A percentile compares a stretch with the other conserved stretches of the same genome.
Evolutionary conservation across 2,797 vertebrate species (phyloP).

Genomic region (Cyclopterus lumpus): DNA sequence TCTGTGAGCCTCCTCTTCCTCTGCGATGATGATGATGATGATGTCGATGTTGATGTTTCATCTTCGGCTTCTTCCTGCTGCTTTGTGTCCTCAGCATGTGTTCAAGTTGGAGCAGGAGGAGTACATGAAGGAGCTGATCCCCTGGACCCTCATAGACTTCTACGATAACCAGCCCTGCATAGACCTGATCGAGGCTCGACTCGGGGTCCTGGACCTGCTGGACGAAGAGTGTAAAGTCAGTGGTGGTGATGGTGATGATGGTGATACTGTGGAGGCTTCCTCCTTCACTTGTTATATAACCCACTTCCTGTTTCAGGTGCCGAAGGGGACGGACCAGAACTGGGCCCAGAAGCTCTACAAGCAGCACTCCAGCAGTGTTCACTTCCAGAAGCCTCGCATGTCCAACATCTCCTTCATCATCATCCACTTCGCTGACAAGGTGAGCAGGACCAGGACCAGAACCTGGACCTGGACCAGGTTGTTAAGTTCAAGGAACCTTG

Average conservation of each 20-base stretch:
- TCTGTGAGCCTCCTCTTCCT: conserved; percentile 83
- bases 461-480: neutral
- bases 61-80: too few relatives aligned
- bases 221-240: conserved; percentile 97
- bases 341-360: conserved; percentile 95
- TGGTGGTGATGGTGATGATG: too few relatives aligned
- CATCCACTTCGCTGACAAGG: conserved; percentile 94
- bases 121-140: conserved; percentile 99
- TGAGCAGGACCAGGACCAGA: conserved; percentile 55
- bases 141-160: conserved; percentile 99
- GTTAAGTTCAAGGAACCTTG: too few relatives aligned
- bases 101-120: conserved; percentile 98
- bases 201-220: conserved; percentile 94
- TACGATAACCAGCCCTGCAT: conserved; percentile 99
- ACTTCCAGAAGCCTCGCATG: conserved; percentile 98
- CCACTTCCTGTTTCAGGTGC: conserved; percentile 82
- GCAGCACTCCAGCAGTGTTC: conserved; percentile 82
- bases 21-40: neutral
- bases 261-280: neutral
- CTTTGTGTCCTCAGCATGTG: conserved; percentile 85
- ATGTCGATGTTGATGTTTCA: too few relatives aligned
- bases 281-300: neutral
- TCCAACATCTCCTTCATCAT: conserved; percentile 94
- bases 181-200: conserved; percentile 94
- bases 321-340: conserved; percentile 95